A percentile compares a stretch with the other conserved stretches of the same genome.
Evolutionary conservation across 2,888 invertebrate species (phyloP).

Genomic region (Cryptocephalus moraei): DNA sequence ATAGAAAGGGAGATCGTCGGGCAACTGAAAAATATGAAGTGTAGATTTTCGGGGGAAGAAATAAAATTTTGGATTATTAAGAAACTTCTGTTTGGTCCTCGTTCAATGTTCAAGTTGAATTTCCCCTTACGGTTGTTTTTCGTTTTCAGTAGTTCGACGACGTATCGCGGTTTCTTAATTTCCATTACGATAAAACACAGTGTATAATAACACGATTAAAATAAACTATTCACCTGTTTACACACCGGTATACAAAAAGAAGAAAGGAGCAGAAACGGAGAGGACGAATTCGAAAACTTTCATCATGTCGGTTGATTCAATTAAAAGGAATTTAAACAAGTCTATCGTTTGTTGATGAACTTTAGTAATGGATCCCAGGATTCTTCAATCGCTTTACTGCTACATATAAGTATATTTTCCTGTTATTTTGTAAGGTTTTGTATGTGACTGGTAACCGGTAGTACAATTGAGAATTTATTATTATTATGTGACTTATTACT

Average conservation of each 20-base stretch:
- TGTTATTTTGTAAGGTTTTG: conserved; percentile 11
- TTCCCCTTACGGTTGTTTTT: not conserved
- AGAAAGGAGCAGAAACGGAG: no score
- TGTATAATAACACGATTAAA: no score
- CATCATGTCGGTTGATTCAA: no score
- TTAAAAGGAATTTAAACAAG: no score
- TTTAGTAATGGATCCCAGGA: no score
- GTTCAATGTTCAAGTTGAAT: no score
- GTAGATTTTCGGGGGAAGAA: not conserved
- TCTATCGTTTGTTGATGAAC: no score
- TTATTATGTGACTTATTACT: not conserved
- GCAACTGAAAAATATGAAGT: conserved; percentile 9
- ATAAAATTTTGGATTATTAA: not conserved
- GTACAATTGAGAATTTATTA: conserved; percentile 21
- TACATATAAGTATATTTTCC: no score
- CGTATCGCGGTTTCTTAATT: not conserved
- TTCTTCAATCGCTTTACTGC: no score
- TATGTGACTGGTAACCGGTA: conserved; percentile 18
- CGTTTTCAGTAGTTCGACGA: conserved; percentile 10
- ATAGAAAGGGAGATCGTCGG: conserved; percentile 4
- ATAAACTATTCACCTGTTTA: no score
- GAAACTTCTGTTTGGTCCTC: not conserved
- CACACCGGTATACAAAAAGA: no score
- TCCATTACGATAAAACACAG: not conserved
- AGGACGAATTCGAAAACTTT: no score